Conservation (phyloP, 2,888 invertebrate species). For the Galerucella nymphaeae region DNA sequence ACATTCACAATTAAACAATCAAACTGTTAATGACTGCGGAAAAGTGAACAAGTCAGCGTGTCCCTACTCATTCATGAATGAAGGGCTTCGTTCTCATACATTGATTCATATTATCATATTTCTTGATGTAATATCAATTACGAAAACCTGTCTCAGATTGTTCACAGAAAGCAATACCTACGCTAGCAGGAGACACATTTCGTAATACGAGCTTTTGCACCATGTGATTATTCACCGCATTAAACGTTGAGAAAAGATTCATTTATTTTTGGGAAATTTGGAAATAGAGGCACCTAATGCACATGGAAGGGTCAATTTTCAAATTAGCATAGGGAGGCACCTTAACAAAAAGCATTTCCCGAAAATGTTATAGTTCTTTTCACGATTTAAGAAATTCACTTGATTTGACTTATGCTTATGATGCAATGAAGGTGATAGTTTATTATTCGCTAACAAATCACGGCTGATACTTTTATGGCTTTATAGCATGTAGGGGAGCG, state of each 20-base stretch:
- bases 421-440: too few species aligned
- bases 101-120: slow-evolving; percentile 43
- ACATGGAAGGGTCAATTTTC: too few species aligned
- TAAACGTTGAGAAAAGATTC: background rate
- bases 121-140: slow-evolving; percentile 48
- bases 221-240: background rate
- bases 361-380: too few species aligned
- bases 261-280: background rate
- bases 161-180: slow-evolving; percentile 19
- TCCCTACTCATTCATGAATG: slow-evolving; percentile 54
- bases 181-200: slow-evolving; percentile 10
- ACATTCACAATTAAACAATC: slow-evolving; percentile 44
- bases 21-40: slow-evolving; percentile 49
- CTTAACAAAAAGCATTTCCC: too few species aligned
- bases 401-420: too few species aligned
- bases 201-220: slow-evolving; percentile 15
- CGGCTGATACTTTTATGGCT: too few species aligned
- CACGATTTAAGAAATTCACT: too few species aligned
- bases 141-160: slow-evolving; percentile 41
- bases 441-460: too few species aligned
- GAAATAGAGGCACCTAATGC: too few species aligned
- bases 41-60: slow-evolving; percentile 43
- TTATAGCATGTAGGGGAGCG: too few species aligned
- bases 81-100: slow-evolving; percentile 57
- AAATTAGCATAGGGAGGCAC: too few species aligned